Percentiles rank a stretch among this genome's conserved stretches.
Evolutionary conservation across 2,888 invertebrate genomes (phyloP).

Genomic region (Tetropium fuscum): DNA sequence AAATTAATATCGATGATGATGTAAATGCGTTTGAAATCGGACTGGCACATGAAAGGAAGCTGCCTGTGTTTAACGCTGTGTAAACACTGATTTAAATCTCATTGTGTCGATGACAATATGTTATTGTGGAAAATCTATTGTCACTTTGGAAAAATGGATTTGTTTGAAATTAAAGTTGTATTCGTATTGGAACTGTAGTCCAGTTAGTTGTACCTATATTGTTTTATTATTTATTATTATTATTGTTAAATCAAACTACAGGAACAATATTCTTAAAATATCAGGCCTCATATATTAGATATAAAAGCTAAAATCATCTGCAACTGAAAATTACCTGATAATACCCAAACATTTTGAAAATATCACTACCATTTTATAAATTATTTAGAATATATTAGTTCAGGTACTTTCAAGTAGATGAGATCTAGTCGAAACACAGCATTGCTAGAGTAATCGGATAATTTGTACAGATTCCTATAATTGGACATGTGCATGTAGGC

Average conservation of each 20-base stretch:
- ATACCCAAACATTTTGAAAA: no score
- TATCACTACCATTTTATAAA: no score
- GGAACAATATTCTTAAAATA: no score
- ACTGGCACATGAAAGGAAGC: constrained; percentile 54
- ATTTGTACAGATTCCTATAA: no score
- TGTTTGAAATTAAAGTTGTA: constrained; percentile 52
- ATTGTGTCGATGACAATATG: constrained; percentile 61
- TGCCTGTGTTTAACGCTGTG: constrained; percentile 61
- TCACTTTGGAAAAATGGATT: constrained; percentile 53
- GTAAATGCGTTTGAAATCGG: constrained; percentile 43
- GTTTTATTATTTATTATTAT: not conserved
- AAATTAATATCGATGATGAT: constrained; percentile 17
- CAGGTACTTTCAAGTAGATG: no score
- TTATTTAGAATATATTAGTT: no score
- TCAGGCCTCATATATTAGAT: no score
- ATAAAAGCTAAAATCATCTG: no score
- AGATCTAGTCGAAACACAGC: no score
- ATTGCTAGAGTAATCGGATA: no score
- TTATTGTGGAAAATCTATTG: constrained; percentile 59
- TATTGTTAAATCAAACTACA: not conserved
- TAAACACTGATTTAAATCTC: constrained; percentile 64
- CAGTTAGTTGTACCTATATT: constrained; percentile 16
- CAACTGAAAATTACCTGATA: no score
- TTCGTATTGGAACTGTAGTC: constrained; percentile 35
- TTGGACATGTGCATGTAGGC: no score